Conservation (phyloP, 2,797 vertebrate species). For the Euphonia xanthogaster region DNA sequence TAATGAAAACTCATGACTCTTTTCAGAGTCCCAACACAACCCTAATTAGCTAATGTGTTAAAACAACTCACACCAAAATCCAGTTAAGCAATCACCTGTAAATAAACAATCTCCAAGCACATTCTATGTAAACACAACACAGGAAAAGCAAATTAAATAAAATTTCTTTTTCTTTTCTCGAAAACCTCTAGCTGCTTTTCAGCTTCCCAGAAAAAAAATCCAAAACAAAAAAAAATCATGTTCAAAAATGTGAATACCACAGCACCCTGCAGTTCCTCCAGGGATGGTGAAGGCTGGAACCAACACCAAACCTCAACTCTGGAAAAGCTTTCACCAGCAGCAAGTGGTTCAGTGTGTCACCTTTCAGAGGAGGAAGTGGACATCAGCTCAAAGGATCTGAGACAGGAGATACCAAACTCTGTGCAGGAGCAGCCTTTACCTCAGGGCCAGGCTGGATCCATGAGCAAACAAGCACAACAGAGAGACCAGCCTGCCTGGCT, state of each 20-base stretch:
- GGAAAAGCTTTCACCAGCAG: not conserved
- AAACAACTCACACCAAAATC: not conserved
- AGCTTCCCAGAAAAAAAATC: not conserved
- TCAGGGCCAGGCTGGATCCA: not conserved
- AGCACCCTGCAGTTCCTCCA: not conserved
- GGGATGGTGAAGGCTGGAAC: not conserved
- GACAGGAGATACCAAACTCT: not conserved
- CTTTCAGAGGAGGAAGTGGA: not conserved
- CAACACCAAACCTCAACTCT: not conserved
- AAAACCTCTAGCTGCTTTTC: not conserved
- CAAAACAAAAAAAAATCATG: not conserved
- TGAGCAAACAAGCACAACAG: not conserved
- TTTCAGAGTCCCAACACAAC: too few relatives aligned
- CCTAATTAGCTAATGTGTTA: not conserved
- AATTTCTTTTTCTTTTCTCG: not conserved
- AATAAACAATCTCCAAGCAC: not conserved
- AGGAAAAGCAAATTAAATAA: not conserved
- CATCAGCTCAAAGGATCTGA: rapidly evolving
- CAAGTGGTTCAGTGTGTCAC: not conserved
- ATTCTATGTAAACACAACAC: not conserved
- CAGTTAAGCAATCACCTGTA: not conserved
- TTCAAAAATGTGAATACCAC: not conserved
- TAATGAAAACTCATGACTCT: too few relatives aligned
- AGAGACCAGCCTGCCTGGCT: not conserved
- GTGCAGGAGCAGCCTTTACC: not conserved